A percentile compares a stretch with the other conserved stretches of the same genome.
Evolutionary conservation across 2,113 vertebrate species (phyloP).

Genomic region (Elgaria multicarinata): DNA sequence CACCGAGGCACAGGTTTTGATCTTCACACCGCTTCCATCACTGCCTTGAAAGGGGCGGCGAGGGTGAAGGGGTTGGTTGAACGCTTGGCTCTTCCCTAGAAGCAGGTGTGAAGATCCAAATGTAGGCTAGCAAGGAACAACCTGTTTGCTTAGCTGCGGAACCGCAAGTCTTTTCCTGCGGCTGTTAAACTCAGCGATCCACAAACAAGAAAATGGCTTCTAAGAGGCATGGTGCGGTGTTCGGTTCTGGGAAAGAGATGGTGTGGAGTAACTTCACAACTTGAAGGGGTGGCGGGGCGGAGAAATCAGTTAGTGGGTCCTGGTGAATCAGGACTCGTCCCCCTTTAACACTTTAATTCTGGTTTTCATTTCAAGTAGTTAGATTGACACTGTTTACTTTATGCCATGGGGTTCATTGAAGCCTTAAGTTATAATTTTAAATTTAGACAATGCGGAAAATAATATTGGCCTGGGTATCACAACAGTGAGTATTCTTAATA

Average conservation of each 20-base stretch:
- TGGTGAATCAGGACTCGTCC: constrained; percentile 22
- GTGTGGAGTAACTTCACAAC: background rate
- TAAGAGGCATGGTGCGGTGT: background rate
- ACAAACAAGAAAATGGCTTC: background rate
- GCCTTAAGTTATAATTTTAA: background rate
- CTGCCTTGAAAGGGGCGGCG: background rate
- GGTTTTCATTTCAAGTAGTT: constrained; percentile 12
- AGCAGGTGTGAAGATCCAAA: background rate
- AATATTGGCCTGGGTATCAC: background rate
- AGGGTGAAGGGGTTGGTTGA: rapidly evolving
- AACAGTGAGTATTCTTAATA: constrained; percentile 3
- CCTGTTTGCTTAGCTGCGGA: constrained; percentile 5
- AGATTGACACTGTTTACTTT: background rate
- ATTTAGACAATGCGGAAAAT: background rate
- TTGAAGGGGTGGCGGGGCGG: background rate
- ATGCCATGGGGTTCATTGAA: constrained; percentile 18
- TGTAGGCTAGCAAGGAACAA: background rate
- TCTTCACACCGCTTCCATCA: background rate
- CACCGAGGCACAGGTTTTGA: background rate
- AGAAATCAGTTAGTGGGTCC: constrained; percentile 34
- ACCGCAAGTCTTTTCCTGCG: constrained; percentile 2
- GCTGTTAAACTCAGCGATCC: constrained; percentile 20
- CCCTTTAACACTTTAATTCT: constrained; percentile 13
- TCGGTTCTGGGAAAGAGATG: constrained; percentile 10
- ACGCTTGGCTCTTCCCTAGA: background rate